These are phyloP conservation scores for Eupristina koningsbergeri DNA, from an alignment of 1,140 invertebrate genomes.

Conservation along the genomic window DNA sequence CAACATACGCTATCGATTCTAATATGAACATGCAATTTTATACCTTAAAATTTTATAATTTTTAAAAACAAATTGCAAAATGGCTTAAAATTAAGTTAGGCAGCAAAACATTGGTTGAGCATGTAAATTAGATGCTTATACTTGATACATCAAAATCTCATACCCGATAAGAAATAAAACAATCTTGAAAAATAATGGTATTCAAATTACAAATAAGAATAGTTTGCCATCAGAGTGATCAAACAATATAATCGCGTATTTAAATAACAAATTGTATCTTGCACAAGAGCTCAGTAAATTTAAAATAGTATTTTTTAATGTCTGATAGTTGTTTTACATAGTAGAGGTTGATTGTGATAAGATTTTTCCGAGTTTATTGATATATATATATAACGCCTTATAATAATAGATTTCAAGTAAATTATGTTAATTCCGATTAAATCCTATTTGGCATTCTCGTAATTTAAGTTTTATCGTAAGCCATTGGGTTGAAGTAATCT, in stretches of 20 bases:
- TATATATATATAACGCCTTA: background rate
- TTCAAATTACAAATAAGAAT: background rate
- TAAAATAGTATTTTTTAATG: background rate
- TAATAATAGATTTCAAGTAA: background rate
- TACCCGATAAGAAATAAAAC: too few relatives aligned
- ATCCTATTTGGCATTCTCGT: background rate
- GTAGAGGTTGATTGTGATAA: too few relatives aligned
- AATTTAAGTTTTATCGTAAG: background rate
- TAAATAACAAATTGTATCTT: background rate
- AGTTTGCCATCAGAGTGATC: background rate
- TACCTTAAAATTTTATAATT: too few relatives aligned
- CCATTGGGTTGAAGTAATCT: background rate
- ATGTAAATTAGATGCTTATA: too few relatives aligned
- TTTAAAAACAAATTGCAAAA: too few relatives aligned
- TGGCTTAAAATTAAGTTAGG: too few relatives aligned
- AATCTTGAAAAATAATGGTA: too few relatives aligned
- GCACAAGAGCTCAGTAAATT: background rate
- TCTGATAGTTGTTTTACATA: background rate
- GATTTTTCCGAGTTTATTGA: too few relatives aligned
- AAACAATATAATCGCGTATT: background rate
- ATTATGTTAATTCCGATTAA: background rate
- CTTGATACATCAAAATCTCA: too few relatives aligned
- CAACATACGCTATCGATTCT: too few relatives aligned
- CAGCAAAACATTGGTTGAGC: too few relatives aligned
- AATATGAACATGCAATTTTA: too few relatives aligned